These are phyloP conservation scores for Drosophila aldrichi DNA, from an alignment of 2,888 invertebrate genomes.

Conservation along the genomic window DNA sequence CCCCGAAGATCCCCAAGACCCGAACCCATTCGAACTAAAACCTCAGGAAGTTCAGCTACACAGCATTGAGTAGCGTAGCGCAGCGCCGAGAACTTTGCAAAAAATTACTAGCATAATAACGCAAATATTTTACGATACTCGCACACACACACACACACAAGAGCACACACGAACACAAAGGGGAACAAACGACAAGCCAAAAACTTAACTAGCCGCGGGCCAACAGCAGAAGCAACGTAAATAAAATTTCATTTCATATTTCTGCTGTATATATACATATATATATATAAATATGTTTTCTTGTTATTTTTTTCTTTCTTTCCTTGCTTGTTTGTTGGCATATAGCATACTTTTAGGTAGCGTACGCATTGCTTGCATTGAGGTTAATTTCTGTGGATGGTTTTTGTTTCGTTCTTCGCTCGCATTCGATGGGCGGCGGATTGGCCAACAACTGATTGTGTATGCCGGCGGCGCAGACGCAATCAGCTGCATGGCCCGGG, in stretches of 20 bases:
- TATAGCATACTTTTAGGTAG: slow-evolving; percentile 53
- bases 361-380: slow-evolving; percentile 76
- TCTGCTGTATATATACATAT: slow-evolving; percentile 25
- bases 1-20: neutral
- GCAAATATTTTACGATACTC: slow-evolving; percentile 78
- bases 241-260: slow-evolving; percentile 70
- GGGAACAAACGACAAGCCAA: slow-evolving; percentile 68
- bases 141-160: slow-evolving; percentile 18
- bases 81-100: slow-evolving; percentile 33
- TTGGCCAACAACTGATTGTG: slow-evolving; percentile 73
- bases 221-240: slow-evolving; percentile 71
- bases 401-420: neutral
- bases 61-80: slow-evolving; percentile 13
- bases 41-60: slow-evolving; percentile 17
- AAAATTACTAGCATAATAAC: slow-evolving; percentile 81
- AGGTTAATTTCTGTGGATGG: slow-evolving; percentile 64
- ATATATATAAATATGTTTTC: neutral
- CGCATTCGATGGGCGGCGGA: slow-evolving; percentile 3
- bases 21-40: slow-evolving; percentile 7
- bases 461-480: slow-evolving; percentile 63
- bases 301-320: neutral
- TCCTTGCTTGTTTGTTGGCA: neutral
- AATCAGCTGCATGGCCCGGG: slow-evolving; percentile 69
- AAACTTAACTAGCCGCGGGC: slow-evolving; percentile 78
- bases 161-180: neutral